Base-by-base conservation (phyloP, 2,113 vertebrate species). In the Corynorhinus townsendii region DNA sequence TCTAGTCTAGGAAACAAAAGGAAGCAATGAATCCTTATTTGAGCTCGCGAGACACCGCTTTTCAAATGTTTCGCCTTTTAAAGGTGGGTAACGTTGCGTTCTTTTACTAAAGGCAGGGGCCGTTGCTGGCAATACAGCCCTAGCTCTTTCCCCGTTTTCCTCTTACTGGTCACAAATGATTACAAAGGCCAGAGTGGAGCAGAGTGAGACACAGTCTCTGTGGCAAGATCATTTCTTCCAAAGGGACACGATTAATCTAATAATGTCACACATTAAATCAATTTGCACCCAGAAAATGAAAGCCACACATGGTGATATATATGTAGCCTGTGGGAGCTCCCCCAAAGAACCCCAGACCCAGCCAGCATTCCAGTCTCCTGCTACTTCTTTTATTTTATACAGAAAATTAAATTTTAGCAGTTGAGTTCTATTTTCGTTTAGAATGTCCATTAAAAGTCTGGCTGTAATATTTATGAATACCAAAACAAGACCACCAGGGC, bases 391-490 rank as follows among this genome's bases (percentile, higher is more conserved):
- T 94, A 96, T 90, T 97, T 97, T 97, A 96, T 79, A 90, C 95
- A 91, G 97, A 97, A 98, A 97, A 98, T 97, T 94, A 96, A 98
- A 97, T 96, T 96, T 97, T 97, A 98, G 97, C 87, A 72, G 96
- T 97, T 95, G 84, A 97, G 97, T 98, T 98, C 97, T 97, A 97
- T 97, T 98, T 98, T 98, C 96, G 26, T 97, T 96, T 95, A 97
- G 97, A 94, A 87, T 97, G 97, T 89, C 82, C 96, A 97, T 98
- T 98, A 97, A 97, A 95, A 96, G 95, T 93, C 97, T 98, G 98
- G 98, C 98, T 94, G 98, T 98, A 97, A 98, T 98, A 98, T 99
- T 99, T 99, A 99, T 98, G 96, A 98, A 98, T 71, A 90, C 93
- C 97, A 97, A 98, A 98, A 98, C 97, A 98, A 96, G 97, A 93